Evolutionary conservation across 2,113 vertebrate genomes (phyloP), one percentile per base, ranked within the genome.

Genomic region (Sprattus sprattus): DNA sequence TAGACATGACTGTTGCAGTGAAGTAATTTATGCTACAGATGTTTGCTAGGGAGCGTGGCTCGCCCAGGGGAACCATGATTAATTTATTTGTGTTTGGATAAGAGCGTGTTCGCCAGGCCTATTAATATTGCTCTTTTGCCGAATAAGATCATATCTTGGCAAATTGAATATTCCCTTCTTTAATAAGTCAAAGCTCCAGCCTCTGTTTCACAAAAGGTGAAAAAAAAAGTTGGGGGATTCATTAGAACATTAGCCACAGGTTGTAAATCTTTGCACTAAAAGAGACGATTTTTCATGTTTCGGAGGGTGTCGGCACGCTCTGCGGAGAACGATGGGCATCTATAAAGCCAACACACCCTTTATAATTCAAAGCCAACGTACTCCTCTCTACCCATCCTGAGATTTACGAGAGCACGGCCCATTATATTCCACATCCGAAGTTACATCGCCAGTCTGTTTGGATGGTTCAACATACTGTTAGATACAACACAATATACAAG

Each of bases 51-150:
- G 87, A 90, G 90, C 86, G 45, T 83, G 82, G 82, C 83, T 67
- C 86, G 84, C 88, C 88, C 88, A 5, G 46, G 88, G 88, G 92
- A 93, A 85, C 82, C 67, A 88, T 92, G 89, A 93, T 92, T 93
- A 83, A 95, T 93, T 92, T 91, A 92, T 92, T 80, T 87, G 89
- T 91, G 90, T 93, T 93, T 90, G 90, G 90, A 91, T 92, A 91
- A 92, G 88, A 92, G 88, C 89, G 87, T 92, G 89, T 87, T 91
- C 83, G 86, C 89, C 88, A 84, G 84, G 78, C 86, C 87, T 90
- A 92, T 93, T 93, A 93, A 93, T 93, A 92, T 92, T 91, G 85
- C 91, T 92, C 89, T 93, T 93, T 93, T 90, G 85, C 87, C 80
- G 82, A 92, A 91, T 89, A 91, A 89, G 89, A 93, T 93, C 88